A percentile compares a stretch with the other conserved stretches of the same genome.
phyloP scores from a whole-genome alignment of 2,797 vertebrate genomes.

The Micropoecilia bifurca region DNA sequence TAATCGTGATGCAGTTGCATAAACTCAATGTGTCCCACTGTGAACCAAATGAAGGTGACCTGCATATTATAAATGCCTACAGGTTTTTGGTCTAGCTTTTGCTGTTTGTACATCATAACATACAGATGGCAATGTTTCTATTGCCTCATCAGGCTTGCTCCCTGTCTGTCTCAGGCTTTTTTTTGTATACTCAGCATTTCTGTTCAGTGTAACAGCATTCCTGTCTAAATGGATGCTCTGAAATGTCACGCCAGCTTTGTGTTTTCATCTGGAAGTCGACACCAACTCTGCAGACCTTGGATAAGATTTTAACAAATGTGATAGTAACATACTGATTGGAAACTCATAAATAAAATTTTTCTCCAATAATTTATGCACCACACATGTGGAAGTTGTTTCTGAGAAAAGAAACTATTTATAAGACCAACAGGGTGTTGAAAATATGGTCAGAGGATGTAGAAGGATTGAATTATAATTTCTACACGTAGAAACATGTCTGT shows the following conservation, averaged over 20 bases:
- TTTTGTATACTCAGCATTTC: constrained; percentile 42
- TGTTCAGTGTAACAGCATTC: constrained; percentile 37
- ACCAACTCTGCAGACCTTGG: constrained; percentile 10
- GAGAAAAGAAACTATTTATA: neutral
- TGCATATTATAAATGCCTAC: constrained; percentile 34
- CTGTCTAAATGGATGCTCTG: constrained; percentile 52
- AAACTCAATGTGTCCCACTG: constrained; percentile 51
- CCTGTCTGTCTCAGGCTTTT: constrained; percentile 20
- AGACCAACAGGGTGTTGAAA: neutral
- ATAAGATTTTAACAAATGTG: constrained; percentile 16
- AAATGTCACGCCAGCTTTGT: constrained; percentile 51
- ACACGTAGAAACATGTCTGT: neutral
- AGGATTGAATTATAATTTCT: neutral
- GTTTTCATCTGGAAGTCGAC: constrained; percentile 34
- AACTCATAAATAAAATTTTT: neutral
- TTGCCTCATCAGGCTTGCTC: constrained; percentile 7
- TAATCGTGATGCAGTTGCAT: constrained; percentile 50
- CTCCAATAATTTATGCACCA: neutral
- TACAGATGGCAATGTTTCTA: constrained; percentile 29
- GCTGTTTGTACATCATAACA: constrained; percentile 18
- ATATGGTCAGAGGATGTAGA: neutral
- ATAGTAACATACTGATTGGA: neutral
- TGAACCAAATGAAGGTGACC: constrained; percentile 82
- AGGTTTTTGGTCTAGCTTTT: constrained; percentile 23
- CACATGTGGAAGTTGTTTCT: neutral